These are phyloP conservation scores for Narcine bancroftii DNA, from an alignment of 2,113 vertebrate genomes.

Conservation along the genomic window DNA sequence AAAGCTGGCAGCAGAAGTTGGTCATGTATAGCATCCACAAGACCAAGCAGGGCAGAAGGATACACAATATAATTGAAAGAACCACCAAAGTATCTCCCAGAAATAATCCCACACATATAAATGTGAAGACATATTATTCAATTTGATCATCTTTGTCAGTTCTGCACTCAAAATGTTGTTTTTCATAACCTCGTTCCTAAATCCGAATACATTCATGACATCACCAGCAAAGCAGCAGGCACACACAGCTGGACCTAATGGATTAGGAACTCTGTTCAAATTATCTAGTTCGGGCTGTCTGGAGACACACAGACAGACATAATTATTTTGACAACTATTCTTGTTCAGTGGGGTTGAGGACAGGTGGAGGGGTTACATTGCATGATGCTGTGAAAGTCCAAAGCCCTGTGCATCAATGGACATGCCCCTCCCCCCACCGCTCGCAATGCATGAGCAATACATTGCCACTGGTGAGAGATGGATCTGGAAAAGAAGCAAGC, in stretches of 20 bases:
- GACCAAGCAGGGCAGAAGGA: neutral
- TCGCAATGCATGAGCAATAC: neutral
- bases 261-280: constrained; percentile 21
- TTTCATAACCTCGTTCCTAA: constrained; percentile 5
- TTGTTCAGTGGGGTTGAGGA: neutral
- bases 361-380: neutral
- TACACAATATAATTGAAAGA: neutral
- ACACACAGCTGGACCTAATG: constrained; percentile 14
- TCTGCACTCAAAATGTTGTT: neutral
- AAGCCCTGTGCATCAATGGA: constrained; percentile 45
- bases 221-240: neutral
- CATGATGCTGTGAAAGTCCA: constrained; percentile 45
- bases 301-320: constrained; percentile 1
- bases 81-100: neutral
- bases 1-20: neutral
- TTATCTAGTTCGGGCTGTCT: constrained; percentile 11
- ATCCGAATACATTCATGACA: neutral
- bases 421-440: constrained; percentile 49
- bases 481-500: neutral
- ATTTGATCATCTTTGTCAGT: neutral
- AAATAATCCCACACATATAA: neutral
- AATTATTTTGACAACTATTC: constrained; percentile 31
- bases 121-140: neutral
- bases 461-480: neutral
- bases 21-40: neutral